Evolutionary conservation across 2,113 vertebrate genomes (phyloP), one percentile per base, ranked within the genome.

Genomic region (Eretmochelys imbricata): DNA sequence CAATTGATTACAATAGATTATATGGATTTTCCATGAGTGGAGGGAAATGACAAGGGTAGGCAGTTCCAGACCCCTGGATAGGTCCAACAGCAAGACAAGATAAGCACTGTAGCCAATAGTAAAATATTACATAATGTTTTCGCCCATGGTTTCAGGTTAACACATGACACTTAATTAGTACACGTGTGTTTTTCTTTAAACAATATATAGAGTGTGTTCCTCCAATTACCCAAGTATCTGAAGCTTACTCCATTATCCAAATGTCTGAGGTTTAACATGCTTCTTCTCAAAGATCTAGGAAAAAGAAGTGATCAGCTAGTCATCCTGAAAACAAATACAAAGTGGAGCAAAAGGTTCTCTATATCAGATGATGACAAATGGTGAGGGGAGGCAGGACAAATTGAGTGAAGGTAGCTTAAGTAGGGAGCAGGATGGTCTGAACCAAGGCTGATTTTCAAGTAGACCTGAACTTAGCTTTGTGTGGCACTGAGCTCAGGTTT

Each of bases 261-360:
- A 17, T 69, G 16, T 16, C 17, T 69, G 16, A 69, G 13, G 62
- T n/a, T 69, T 69, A 69, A 12, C 27, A 59, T 27, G 10, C 50
- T 55, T 4, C 2, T n/a, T 57, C 54, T 4, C 14, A 80, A 51
- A 3, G 38, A 29, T 29, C 59, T 20, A 22, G 10, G 0, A 1
- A 62, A 76, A 17, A 13, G 5, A 59, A 84, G 19, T 1, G 38
- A 35, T 76, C 24, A 50, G 53, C 48, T 2, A 62, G 20, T 50
- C 3, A 65, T 46, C 62, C 54, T 65, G 5, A 13, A 91, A 91
- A 78, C 1, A 50, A 88, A 78, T 5, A 1, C 62, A 11, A 78
- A 1, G 10, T 55, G 8, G 54, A 48, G 10, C 42, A 51, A 50
- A 48, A 1, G 69, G 10, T 80, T 69, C 48, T 2, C 3, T 53